phyloP scores from a whole-genome alignment of 1,140 invertebrate genomes.

The Heliconius hewitsoni region DNA sequence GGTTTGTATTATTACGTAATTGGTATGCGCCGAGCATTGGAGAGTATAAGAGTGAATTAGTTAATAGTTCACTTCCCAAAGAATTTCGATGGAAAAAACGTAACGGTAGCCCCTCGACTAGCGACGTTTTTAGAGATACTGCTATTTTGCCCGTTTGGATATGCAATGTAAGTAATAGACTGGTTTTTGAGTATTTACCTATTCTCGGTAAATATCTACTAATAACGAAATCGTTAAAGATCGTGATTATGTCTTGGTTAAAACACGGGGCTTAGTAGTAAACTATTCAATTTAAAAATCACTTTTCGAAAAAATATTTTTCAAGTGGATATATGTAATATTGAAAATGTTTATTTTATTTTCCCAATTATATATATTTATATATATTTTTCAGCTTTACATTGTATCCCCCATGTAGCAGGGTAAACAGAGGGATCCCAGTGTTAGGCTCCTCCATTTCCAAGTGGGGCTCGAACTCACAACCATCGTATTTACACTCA shows the following conservation, averaged over 20 bases:
- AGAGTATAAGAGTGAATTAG: constrained; percentile 8
- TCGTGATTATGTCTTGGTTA: background rate
- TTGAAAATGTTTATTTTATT: too few relatives aligned
- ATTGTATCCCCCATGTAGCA: background rate
- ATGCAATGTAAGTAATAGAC: background rate
- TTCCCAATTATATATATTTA: too few relatives aligned
- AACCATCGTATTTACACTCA: too few relatives aligned
- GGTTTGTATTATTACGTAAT: constrained; percentile 4
- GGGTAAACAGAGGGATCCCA: background rate
- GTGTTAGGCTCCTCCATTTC: background rate
- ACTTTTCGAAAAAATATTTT: too few relatives aligned
- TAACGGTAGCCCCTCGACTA: constrained; percentile 6
- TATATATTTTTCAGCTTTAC: background rate
- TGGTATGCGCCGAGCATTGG: background rate
- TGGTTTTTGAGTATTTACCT: background rate
- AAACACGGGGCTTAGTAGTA: too few relatives aligned
- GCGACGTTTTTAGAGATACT: background rate
- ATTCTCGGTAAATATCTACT: background rate
- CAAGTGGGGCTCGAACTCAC: too few relatives aligned
- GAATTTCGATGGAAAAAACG: constrained; percentile 6
- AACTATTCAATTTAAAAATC: too few relatives aligned
- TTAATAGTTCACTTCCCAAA: constrained; percentile 8
- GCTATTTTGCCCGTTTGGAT: constrained; percentile 1
- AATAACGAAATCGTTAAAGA: background rate
- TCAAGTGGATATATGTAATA: too few relatives aligned